A percentile compares a stretch with the other conserved stretches of the same genome.
Evolutionary conservation across 1,140 invertebrate genomes (phyloP).

Genomic region (Eriocheir sinensis): DNA sequence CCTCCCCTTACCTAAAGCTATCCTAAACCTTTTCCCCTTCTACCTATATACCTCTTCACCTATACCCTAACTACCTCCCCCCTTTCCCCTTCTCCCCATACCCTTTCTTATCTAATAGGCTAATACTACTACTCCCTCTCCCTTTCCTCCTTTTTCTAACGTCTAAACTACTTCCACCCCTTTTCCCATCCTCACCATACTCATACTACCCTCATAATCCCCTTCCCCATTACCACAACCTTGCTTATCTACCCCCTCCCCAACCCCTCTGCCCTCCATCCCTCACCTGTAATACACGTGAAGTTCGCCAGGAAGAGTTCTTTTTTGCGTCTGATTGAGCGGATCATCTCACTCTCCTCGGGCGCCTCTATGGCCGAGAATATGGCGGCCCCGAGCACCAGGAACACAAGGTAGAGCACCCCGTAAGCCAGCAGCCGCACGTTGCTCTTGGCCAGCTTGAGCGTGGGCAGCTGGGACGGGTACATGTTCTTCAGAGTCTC

Average conservation of each 20-base stretch:
- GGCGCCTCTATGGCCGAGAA: slow-evolving; percentile 89
- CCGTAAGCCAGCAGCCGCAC: slow-evolving; percentile 81
- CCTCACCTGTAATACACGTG: slow-evolving; percentile 85
- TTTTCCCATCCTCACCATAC: background rate
- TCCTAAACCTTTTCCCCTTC: background rate
- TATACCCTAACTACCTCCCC: no score
- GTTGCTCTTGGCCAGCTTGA: slow-evolving; percentile 80
- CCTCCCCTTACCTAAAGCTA: no score
- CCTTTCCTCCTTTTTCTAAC: background rate
- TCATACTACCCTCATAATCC: background rate
- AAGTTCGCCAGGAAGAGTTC: slow-evolving; percentile 85
- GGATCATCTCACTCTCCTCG: slow-evolving; percentile 84
- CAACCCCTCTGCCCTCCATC: background rate
- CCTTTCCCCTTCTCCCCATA: background rate
- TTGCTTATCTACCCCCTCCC: background rate
- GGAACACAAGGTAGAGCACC: slow-evolving; percentile 83
- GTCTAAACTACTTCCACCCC: background rate
- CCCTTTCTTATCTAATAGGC: no score
- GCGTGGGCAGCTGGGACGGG: slow-evolving; percentile 67
- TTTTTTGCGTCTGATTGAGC: slow-evolving; percentile 84
- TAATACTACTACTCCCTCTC: background rate
- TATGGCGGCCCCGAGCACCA: slow-evolving; percentile 86
- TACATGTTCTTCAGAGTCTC: slow-evolving; percentile 72
- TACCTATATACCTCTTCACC: no score
- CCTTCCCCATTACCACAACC: background rate